Evolutionary conservation across 2,797 vertebrate genomes (phyloP).

Genomic region (Hipposideros larvatus): DNA sequence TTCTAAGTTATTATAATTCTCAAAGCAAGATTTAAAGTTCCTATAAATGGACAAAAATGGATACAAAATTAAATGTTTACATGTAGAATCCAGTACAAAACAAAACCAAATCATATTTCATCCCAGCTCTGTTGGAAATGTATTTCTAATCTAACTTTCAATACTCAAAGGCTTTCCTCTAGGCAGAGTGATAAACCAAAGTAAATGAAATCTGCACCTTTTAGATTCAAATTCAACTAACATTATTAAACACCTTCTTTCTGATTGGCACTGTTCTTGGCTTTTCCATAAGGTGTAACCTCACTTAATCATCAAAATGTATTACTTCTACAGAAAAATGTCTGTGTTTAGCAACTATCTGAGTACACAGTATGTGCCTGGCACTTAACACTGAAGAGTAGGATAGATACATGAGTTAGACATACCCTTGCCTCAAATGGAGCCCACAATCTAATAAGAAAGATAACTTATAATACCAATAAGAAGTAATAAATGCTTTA

Average conservation of each 20-base stretch:
- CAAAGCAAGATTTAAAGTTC: constrained; percentile 43
- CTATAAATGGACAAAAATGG: neutral
- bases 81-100: neutral
- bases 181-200: neutral
- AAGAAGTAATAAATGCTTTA: neutral
- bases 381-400: neutral
- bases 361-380: neutral
- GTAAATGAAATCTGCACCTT: neutral
- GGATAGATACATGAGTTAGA: neutral
- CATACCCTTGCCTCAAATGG: neutral
- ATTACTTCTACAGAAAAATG: neutral
- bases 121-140: neutral
- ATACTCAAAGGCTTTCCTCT: neutral
- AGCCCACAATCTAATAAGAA: neutral
- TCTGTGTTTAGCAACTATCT: neutral
- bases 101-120: neutral
- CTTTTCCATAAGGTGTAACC: neutral
- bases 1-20: neutral
- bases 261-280: neutral
- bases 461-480: neutral
- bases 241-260: neutral
- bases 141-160: neutral
- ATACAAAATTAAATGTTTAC: constrained; percentile 11
- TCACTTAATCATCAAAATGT: neutral
- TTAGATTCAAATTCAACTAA: neutral